Base-by-base conservation (phyloP, 2,888 invertebrate species). In the Conops quadrifasciatus region DNA sequence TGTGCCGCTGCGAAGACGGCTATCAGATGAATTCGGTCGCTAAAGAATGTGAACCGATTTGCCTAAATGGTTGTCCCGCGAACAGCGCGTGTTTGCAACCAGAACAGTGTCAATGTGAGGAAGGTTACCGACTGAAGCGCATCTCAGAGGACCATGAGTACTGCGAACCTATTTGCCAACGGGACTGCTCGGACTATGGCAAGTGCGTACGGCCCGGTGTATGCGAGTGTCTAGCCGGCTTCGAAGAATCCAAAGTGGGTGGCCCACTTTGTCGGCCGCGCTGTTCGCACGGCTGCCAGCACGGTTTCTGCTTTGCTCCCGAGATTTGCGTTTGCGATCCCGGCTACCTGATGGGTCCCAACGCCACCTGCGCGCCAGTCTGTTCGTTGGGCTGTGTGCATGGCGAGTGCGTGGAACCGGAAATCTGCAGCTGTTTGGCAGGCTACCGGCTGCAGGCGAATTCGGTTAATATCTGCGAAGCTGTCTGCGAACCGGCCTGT, bases 361-460 rank as follows among this genome's bases (percentile, higher is more conserved):
- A 77, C 16, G 74, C 75, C 0, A 74, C 26, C 19, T 85, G 85
- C 59, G 79, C 81, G 7, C 81, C 85, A 0, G 75, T 76, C 5
- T 85, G 85, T 74, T 78, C 71, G 0, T 47, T 76, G 1, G 72
- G 70, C 4, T 85, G 86, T 66, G 26, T 75, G 2, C 75, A 84
- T 59, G 85, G 82, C n/a, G 60, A 83, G 9, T 91, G 91, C 79
- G 86, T 87, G 1, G 88, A 75, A 1, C 83, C 83, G 1, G 78
- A 77, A 19, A 74, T 75, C n/a, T 84, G 83, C 49, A 67, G 75
- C 1, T 84, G 83, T 51, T 60, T 70, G 16, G 19, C 67, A 0
- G 81, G 80, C 11, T 78, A 74, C 56, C 59, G 60, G 7, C 65
- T 77, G 0, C 59, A 73, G 21, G 13, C 16, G 0, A 69, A 73